Base-by-base conservation (phyloP, 2,888 invertebrate genomes). In the Lasioglossum oenotherae region DNA sequence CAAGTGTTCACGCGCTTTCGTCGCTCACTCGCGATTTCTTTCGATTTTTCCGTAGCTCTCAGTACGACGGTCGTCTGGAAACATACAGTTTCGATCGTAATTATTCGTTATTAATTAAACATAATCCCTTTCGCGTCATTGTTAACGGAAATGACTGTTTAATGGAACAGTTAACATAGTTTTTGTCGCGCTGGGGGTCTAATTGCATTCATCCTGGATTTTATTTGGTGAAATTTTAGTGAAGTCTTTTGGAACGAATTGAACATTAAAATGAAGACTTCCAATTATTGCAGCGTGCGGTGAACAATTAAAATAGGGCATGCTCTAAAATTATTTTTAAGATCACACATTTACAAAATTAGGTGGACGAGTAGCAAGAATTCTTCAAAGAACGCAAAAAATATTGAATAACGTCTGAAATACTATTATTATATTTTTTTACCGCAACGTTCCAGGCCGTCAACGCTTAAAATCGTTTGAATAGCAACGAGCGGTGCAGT, bases 1-100 rank as follows among this genome's bases (percentile, higher is more conserved):
- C 41, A 57, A 73, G 23, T 6, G 53, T 10, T 23, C 49, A 2
- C 23, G 38, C 4, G 44, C 23, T 77, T 84, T 57, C 31, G 27
- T 41, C 38, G 35, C 16, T 77, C 57, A 19, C 53, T 53, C 49
- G 71, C 53, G 60, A 83, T 84, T 84, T 73, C 53, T 35, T 27
- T 8, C 10, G 14, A 38, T 2, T 46, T 44, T 69, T 49, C 46
- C 46, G 46, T 46, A 41, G 44, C n/a, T 23, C 53, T 53, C 3
- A 23, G 1, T 19, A 19, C 38, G 19, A 69, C 10, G 23, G 69
- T 41, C 38, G 10, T 41, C 14, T 69, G 23, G 23, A 35, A 64
- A 31, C 31, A 31, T 31, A 12, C 60, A 60, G 60, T 27, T 60
- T 4, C 60, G 27, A 5, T 27, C 31, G 27, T 16, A 64, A 31